Evolutionary conservation across 2,797 vertebrate species (phyloP), one percentile per base, ranked within the genome.

Genomic region (Gallinago nigripennis): DNA sequence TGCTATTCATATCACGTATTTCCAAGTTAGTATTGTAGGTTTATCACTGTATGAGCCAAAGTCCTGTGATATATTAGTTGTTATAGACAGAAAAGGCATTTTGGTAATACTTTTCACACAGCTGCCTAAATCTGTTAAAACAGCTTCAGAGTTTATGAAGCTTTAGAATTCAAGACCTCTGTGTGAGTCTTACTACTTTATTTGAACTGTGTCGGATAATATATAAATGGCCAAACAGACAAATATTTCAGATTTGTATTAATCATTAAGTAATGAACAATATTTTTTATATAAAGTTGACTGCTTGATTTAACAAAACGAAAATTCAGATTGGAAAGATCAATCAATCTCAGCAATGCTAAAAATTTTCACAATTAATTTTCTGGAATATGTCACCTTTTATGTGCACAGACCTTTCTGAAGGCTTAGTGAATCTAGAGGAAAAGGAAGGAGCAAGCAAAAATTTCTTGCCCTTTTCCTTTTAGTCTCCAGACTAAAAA

Each of bases 21-120:
- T 73, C 12, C 13, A 69, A 50, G 10, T 45, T 69, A 28, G 3
- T 48, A 78, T 60, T 88, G 12, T 41, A 68, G 11, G 19, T 41
- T 51, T 2, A 9, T 53, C 5, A 0, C 16, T 23, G 6, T 23
- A n/a, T 16, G 2, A 45, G 21, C 9, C 9, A 17, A 61, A 16
- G 6, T 19, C 16, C 43, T 9, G 13, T 66, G 14, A 77, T 45
- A 35, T 21, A 2, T 58, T 57, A 39, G 16, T 13, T 71, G 15
- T 4, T 60, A 31, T 41, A 35, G 18, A 51, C 53, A 86, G 39
- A 78, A 84, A 82, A 68, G 17, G 0, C 4, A 54, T 3, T 15
- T 27, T 71, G 43, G 16, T 18, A 43, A 27, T 31, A 35, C 4
- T 30, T 75, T 57, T 69, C 33, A 65, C 9, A 58, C 10, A 46